Base-by-base conservation (phyloP, 2,113 vertebrate species). In the Hippocampus barbouri region DNA sequence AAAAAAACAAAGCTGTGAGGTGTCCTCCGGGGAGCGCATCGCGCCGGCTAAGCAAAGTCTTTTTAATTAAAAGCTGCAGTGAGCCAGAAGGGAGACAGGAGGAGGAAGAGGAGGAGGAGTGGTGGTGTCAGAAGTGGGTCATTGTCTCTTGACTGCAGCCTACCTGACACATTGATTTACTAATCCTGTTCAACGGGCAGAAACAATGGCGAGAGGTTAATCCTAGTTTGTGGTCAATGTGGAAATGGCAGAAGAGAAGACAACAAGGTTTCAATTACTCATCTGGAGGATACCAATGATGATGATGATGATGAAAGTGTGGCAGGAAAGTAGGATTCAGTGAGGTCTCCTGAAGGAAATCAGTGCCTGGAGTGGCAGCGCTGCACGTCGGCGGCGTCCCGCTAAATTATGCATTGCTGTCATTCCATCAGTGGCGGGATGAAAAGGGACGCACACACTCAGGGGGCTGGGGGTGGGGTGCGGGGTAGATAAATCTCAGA, bases 81-180 rank as follows among this genome's bases (percentile, higher is more conserved):
- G 83, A 85, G 84, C 84, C 86, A 85, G 86, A 45, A 45, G 23
- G 64, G 23, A 27, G 64, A 47, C 14, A 25, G n/a, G 83, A 83
- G 77, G 59, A 74, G 78, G 54, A 73, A 72, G 71, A 72, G 75
- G 76, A 61, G 66, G 69, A 68, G 25, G 61, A 64, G 43, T 71
- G 76, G 72, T 60, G 84, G 89, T 89, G 89, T 90, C 87, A 90
- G 88, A 92, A 93, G 75, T 91, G 91, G 91, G 92, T 91, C 91
- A 91, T 91, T 92, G 89, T 92, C 91, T 91, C 87, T 83, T 90
- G 88, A 90, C 90, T 88, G 88, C 89, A 89, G 90, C 86, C 88
- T 91, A 92, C 90, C 91, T 92, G 91, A 93, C 92, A 92, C 89
- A 91, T 89, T 92, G 89, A 93, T 92, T 92, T 91, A 90, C 89